Base-by-base conservation (phyloP, 2,113 vertebrate genomes). In the Mirounga angustirostris region DNA sequence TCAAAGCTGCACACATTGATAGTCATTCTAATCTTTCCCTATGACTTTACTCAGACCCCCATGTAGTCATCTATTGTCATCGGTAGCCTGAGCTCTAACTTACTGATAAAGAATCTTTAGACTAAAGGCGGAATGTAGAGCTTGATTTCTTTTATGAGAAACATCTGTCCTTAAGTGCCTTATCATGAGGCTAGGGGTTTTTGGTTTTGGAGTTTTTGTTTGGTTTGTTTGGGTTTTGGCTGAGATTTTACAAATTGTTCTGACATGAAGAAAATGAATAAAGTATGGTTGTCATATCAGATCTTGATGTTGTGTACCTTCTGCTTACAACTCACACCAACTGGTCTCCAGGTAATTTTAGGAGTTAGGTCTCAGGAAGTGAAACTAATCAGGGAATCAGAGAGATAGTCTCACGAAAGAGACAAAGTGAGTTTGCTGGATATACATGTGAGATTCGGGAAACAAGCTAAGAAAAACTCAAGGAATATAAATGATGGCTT, bases 201-300 rank as follows among this genome's bases (percentile, higher is more conserved):
- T 59, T 4, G 4, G 11, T 4, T 86, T 92, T 40, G 4, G 40
- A 52, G 24, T 61, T 28, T 94, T 94, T 13, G 58, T 36, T 92
- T 85, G 7, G 40, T 69, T 95, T 65, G 36, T 7, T 85, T 83
- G 59, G 19, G 4, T 92, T 93, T 52, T 40, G 78, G 43, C 1
- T 18, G 9, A 58, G 61, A 59, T 73, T 89, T 50, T 87, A 89
- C 84, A 92, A 84, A 56, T 80, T 61, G 19, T 96, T 95, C 87
- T 92, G 82, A 85, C 22, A 11, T 61, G 30, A 92, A 84, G 69
- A 79, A 90, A 93, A 86, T 86, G 36, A 95, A 80, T 74, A 26
- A 84, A 94, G 24, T 73, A 69, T 76, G 86, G 36, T 30, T 92
- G 58, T 92, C 83, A 78, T 11, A 8, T 24, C 46, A 21, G 1